phyloP scores from a whole-genome alignment of 2,888 invertebrate species.

The Emmelina monodactyla region DNA sequence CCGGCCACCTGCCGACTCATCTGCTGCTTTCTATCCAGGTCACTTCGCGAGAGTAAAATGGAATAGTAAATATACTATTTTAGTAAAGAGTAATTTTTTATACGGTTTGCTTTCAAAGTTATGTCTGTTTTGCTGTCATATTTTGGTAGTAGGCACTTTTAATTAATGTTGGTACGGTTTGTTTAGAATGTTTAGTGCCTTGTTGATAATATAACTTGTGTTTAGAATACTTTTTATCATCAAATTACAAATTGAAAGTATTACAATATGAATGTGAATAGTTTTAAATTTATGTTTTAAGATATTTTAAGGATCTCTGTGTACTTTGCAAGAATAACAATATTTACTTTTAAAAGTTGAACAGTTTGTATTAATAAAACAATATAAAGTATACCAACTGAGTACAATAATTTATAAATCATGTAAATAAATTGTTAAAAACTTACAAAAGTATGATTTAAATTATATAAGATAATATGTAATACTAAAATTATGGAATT shows the following conservation, averaged over 20 bases:
- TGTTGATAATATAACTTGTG: not conserved
- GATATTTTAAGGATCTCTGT: not conserved
- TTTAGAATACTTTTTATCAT: not conserved
- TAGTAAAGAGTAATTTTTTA: not conserved
- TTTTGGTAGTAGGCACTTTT: not conserved
- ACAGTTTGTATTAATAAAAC: conserved; percentile 11
- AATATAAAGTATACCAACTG: conserved; percentile 49
- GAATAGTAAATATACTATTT: too few species aligned
- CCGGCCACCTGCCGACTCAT: too few species aligned
- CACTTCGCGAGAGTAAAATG: too few species aligned
- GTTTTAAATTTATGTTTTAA: not conserved
- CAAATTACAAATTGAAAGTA: not conserved
- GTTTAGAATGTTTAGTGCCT: too few species aligned
- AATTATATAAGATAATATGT: conserved; percentile 23
- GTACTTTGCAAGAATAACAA: not conserved
- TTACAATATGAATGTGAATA: not conserved
- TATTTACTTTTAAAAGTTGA: conserved; percentile 7
- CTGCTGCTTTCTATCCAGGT: too few species aligned
- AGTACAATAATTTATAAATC: conserved; percentile 64
- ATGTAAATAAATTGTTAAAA: conserved; percentile 53
- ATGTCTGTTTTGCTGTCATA: conserved; percentile 11
- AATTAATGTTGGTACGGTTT: too few species aligned
- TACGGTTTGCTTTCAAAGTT: not conserved
- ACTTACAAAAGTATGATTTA: conserved; percentile 25
- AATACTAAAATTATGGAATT: conserved; percentile 30